Conservation (phyloP, 2,113 vertebrate genomes). For the Vulpes ferrilata region DNA sequence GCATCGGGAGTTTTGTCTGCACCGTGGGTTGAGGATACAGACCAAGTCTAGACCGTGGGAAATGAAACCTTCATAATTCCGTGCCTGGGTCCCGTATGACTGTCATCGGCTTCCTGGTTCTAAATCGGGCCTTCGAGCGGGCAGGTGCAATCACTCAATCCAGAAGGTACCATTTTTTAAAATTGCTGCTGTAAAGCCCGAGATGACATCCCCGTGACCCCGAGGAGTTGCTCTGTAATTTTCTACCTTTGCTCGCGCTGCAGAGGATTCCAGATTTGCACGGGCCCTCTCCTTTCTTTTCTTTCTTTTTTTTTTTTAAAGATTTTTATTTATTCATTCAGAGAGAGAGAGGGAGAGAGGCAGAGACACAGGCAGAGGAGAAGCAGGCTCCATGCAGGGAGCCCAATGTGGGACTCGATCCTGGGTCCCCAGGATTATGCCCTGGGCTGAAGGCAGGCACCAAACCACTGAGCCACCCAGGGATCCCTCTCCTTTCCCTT, state of each 20-base stretch:
- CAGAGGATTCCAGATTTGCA: conserved; percentile 12
- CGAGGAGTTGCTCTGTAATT: conserved; percentile 43
- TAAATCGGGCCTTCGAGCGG: conserved; percentile 49
- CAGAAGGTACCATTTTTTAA: conserved; percentile 40
- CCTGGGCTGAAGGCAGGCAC: too few relatives aligned
- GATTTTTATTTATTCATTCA: too few relatives aligned
- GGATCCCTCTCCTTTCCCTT: not conserved
- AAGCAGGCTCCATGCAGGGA: too few relatives aligned
- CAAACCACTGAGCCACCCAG: too few relatives aligned
- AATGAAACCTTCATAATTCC: conserved; percentile 54
- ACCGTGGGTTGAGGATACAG: not conserved
- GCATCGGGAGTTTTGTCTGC: not conserved
- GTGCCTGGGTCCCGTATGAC: not conserved
- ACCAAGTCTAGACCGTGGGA: conserved; percentile 20
- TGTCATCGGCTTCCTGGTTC: conserved; percentile 64
- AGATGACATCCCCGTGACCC: conserved; percentile 50
- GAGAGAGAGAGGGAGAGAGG: too few relatives aligned
- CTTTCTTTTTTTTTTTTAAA: too few relatives aligned
- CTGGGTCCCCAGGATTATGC: too few relatives aligned
- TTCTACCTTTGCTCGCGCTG: not conserved
- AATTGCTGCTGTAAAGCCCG: conserved; percentile 23
- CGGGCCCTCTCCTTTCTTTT: too few relatives aligned
- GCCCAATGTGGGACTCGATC: too few relatives aligned
- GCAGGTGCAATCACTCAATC: conserved; percentile 52
- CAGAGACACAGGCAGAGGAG: too few relatives aligned